Conservation (phyloP, 1,140 invertebrate species). For the Drosophila punjabiensis region DNA sequence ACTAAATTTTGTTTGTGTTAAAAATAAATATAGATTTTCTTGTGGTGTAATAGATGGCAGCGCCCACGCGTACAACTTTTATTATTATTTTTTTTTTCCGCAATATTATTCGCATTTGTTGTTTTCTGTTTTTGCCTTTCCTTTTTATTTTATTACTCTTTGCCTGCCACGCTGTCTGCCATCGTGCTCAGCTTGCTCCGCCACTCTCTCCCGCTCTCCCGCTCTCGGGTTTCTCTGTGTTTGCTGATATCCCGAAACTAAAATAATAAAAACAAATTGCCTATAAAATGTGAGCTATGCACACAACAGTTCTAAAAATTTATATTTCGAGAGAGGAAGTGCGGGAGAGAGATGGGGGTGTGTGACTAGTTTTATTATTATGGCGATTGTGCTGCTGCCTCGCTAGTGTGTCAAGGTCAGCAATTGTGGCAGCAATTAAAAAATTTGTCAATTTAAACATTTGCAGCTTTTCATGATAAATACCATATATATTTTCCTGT, state of each 20-base stretch:
- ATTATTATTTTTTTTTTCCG: constrained; percentile 33
- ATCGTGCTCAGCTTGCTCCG: constrained; percentile 2
- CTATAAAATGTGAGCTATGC: constrained; percentile 41
- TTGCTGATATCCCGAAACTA: constrained; percentile 51
- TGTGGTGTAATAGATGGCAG: constrained; percentile 22
- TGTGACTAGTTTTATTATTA: constrained; percentile 48
- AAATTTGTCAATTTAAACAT: constrained; percentile 11
- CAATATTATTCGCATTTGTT: constrained; percentile 29
- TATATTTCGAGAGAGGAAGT: constrained; percentile 3
- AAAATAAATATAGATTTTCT: neutral
- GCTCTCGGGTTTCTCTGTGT: neutral
- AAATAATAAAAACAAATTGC: constrained; percentile 63
- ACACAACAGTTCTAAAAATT: constrained; percentile 21
- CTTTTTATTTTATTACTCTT: constrained; percentile 51
- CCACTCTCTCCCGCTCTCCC: neutral
- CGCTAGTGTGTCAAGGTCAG: constrained; percentile 62
- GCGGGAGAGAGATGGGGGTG: neutral
- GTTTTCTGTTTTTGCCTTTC: constrained; percentile 24
- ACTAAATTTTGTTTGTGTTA: neutral
- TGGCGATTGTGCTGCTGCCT: constrained; percentile 29
- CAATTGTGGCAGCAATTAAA: constrained; percentile 36
- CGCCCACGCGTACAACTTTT: constrained; percentile 55
- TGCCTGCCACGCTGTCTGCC: constrained; percentile 68
- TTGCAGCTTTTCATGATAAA: neutral
- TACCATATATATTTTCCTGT: neutral